Evolutionary conservation across 1,140 invertebrate genomes (phyloP).

Genomic region (Saccostrea echinata): DNA sequence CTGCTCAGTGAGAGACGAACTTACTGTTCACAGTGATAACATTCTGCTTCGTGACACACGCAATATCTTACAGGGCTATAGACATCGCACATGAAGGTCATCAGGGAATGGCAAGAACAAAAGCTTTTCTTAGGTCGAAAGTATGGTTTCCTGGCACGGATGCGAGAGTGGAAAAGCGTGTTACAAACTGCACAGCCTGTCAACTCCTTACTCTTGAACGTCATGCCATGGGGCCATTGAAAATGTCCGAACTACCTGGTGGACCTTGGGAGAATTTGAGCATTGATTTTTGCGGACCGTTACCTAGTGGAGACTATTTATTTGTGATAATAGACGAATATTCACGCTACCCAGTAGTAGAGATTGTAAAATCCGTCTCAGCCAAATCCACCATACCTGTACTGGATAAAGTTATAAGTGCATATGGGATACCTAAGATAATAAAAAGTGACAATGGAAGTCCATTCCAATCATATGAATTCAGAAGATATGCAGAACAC

Average conservation of each 20-base stretch:
- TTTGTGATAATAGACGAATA: conserved; percentile 71
- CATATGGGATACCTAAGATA: conserved; percentile 43
- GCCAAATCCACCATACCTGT: conserved; percentile 33
- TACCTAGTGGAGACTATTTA: conserved; percentile 61
- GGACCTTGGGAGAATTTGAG: conserved; percentile 65
- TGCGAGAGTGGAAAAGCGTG: conserved; percentile 32
- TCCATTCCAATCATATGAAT: conserved; percentile 57
- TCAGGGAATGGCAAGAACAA: too few relatives aligned
- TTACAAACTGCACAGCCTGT: conserved; percentile 52
- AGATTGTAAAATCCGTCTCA: conserved; percentile 53
- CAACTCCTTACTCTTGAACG: conserved; percentile 35
- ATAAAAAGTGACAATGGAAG: conserved; percentile 61
- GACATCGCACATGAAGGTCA: too few relatives aligned
- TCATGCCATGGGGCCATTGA: conserved; percentile 55
- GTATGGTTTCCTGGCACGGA: conserved; percentile 54
- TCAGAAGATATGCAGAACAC: conserved; percentile 25
- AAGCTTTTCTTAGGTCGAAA: conserved; percentile 49
- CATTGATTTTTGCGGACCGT: conserved; percentile 70
- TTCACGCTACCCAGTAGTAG: conserved; percentile 67
- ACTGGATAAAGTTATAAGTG: too few relatives aligned
- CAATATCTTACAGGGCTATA: too few relatives aligned
- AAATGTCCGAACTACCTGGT: conserved; percentile 58
- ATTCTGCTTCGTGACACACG: too few relatives aligned
- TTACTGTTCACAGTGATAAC: too few relatives aligned
- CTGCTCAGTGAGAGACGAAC: neutral